Evolutionary conservation across 2,797 vertebrate genomes (phyloP).

Genomic region (Cyclura pinguis): DNA sequence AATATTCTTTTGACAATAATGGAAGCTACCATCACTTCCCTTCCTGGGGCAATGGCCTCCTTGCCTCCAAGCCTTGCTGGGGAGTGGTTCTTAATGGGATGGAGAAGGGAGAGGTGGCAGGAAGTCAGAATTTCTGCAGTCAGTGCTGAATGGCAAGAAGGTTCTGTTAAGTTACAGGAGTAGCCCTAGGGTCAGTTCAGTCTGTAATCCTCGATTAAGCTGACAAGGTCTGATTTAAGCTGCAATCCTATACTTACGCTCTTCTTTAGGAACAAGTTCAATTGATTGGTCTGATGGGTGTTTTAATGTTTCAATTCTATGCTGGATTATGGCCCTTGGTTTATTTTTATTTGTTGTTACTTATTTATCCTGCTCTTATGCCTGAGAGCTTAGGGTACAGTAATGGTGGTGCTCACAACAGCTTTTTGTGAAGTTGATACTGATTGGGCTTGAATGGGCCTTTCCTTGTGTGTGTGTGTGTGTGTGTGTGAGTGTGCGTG

Average conservation of each 20-base stretch:
- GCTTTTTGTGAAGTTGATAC: background rate
- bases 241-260: background rate
- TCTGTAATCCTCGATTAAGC: background rate
- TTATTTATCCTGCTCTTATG: background rate
- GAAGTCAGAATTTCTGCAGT: constrained; percentile 5
- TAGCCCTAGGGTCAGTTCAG: background rate
- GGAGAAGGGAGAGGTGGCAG: background rate
- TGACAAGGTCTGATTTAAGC: background rate
- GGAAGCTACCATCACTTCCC: background rate
- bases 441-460: background rate
- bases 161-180: background rate
- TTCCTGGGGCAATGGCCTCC: background rate
- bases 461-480: no score
- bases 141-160: background rate
- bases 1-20: background rate
- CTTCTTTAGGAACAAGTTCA: background rate
- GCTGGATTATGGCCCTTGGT: background rate
- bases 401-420: background rate
- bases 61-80: background rate
- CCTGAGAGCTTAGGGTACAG: background rate
- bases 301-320: constrained; percentile 2
- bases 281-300: background rate
- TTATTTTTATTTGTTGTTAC: background rate
- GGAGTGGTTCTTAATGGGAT: background rate
- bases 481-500: no score